Percentiles rank a stretch among this genome's conserved stretches.
These are phyloP conservation scores for Hydropsyche betteni DNA, from an alignment of 2,888 invertebrate species.

Conservation along the genomic window DNA sequence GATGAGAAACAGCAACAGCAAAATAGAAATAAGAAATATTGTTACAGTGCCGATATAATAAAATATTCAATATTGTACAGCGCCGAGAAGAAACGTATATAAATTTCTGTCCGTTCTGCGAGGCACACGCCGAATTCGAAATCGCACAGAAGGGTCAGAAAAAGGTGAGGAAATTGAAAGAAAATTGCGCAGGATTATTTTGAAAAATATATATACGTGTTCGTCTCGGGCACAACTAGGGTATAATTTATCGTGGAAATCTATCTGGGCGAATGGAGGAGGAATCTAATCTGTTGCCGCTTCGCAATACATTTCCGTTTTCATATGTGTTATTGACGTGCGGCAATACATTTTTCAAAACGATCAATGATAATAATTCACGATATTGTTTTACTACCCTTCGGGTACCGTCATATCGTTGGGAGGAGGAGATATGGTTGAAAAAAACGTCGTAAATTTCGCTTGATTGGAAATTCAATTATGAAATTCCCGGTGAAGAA, in stretches of 20 bases:
- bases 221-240: background rate
- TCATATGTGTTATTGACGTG: background rate
- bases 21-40: background rate
- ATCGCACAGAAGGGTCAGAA: slow-evolving; percentile 16
- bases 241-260: slow-evolving; percentile 14
- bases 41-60: background rate
- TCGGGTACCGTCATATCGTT: no score
- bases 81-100: background rate
- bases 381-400: slow-evolving; percentile 6
- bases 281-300: slow-evolving; percentile 17
- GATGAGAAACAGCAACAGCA: background rate
- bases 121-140: background rate
- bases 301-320: background rate
- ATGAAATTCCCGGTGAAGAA: no score
- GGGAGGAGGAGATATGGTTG: no score
- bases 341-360: slow-evolving; percentile 16
- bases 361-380: slow-evolving; percentile 22
- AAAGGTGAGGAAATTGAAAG: slow-evolving; percentile 27
- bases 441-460: no score
- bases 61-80: slow-evolving; percentile 15
- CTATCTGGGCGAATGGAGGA: background rate
- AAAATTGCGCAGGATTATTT: slow-evolving; percentile 13
- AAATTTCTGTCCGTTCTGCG: background rate
- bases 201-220: slow-evolving; percentile 1
- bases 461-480: no score